These are phyloP conservation scores for Neolamprologus longior DNA, from an alignment of 2,113 vertebrate species.

Conservation along the genomic window DNA sequence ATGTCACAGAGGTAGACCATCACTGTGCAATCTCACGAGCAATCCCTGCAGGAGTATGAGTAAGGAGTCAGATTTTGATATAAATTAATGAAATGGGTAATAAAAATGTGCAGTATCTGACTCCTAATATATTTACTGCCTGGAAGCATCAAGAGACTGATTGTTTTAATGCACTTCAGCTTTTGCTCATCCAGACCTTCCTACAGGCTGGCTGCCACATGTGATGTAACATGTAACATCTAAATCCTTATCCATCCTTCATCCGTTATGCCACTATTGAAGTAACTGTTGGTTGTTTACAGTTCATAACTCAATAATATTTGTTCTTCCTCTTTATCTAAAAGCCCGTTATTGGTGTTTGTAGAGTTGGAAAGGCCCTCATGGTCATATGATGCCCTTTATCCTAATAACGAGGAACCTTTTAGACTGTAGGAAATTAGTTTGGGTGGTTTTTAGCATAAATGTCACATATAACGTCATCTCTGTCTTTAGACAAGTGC, in stretches of 20 bases:
- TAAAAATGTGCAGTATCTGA: neutral
- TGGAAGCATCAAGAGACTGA: neutral
- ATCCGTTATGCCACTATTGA: neutral
- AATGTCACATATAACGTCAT: neutral
- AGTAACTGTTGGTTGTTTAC: neutral
- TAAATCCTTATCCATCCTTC: neutral
- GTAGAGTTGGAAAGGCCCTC: neutral
- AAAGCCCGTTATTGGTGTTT: neutral
- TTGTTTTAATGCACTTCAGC: neutral
- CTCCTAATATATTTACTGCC: neutral
- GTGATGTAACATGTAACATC: slow-evolving; percentile 11
- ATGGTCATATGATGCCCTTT: neutral
- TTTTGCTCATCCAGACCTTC: neutral
- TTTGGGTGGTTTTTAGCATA: neutral
- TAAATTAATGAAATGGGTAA: neutral
- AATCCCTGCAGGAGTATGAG: neutral
- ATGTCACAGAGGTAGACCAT: slow-evolving; percentile 84
- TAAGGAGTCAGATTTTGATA: neutral
- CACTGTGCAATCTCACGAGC: neutral
- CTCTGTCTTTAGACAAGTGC: neutral
- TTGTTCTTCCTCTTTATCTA: neutral
- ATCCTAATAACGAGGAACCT: neutral
- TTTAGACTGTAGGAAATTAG: neutral
- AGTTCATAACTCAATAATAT: neutral
- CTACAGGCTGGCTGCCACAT: neutral